Evolutionary conservation across 2,113 vertebrate species (phyloP).

Genomic region (Procavia capensis): DNA sequence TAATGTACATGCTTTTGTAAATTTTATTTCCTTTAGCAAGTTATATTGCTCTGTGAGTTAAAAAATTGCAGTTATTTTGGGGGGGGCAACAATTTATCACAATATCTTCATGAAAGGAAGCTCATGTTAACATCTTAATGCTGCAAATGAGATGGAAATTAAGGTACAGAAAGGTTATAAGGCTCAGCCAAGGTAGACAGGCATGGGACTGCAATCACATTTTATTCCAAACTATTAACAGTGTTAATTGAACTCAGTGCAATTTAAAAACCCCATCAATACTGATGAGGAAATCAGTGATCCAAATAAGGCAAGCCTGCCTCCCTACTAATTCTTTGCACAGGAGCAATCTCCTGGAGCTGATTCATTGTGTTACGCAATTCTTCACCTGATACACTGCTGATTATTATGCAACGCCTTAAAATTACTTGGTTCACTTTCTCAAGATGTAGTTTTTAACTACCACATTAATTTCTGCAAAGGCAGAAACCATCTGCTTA

Average conservation of each 20-base stretch:
- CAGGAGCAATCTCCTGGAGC: slow-evolving; percentile 24
- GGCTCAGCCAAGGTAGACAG: slow-evolving; percentile 18
- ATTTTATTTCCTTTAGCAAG: slow-evolving; percentile 60
- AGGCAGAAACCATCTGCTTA: slow-evolving; percentile 51
- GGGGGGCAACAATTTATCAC: neutral
- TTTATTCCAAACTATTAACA: slow-evolving; percentile 53
- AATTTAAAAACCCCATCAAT: slow-evolving; percentile 61
- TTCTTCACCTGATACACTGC: slow-evolving; percentile 47
- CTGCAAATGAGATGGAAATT: slow-evolving; percentile 64
- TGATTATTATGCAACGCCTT: slow-evolving; percentile 63
- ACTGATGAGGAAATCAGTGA: slow-evolving; percentile 50
- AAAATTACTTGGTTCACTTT: slow-evolving; percentile 56
- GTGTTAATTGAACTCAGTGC: slow-evolving; percentile 38
- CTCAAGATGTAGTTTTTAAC: slow-evolving; percentile 43
- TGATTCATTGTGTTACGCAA: slow-evolving; percentile 48
- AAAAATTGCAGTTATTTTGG: neutral
- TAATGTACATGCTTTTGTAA: slow-evolving; percentile 49
- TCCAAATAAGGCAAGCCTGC: slow-evolving; percentile 56
- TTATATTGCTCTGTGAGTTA: slow-evolving; percentile 39
- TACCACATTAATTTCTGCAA: slow-evolving; percentile 13
- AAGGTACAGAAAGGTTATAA: slow-evolving; percentile 36
- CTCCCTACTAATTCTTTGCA: slow-evolving; percentile 59
- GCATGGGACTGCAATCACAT: slow-evolving; percentile 28
- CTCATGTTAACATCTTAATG: slow-evolving; percentile 59
- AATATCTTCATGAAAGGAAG: slow-evolving; percentile 19